Conservation (phyloP, 2,113 vertebrate genomes). For the Thalassoma bifasciatum region DNA sequence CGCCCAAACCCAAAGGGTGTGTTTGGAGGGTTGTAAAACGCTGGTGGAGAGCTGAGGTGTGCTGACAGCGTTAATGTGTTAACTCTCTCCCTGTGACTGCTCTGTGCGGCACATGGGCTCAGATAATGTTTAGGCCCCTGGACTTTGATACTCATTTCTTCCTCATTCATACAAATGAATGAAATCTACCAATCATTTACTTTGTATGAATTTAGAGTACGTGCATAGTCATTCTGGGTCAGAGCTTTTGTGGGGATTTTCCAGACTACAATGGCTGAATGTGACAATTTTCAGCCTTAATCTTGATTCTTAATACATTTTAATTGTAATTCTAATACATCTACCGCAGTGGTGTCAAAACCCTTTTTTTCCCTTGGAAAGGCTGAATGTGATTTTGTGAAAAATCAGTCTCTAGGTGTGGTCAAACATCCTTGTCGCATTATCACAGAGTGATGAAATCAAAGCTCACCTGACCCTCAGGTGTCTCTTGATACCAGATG, state of each 20-base stretch:
- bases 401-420: too few species aligned
- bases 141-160: slow-evolving; percentile 73
- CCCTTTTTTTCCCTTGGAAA: too few species aligned
- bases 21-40: slow-evolving; percentile 78
- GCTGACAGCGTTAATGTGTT: slow-evolving; percentile 73
- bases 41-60: slow-evolving; percentile 23
- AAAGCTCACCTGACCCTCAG: too few species aligned
- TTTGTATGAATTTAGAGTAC: slow-evolving; percentile 28
- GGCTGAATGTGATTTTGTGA: too few species aligned
- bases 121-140: slow-evolving; percentile 61
- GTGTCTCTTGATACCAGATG: too few species aligned
- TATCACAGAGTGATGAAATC: too few species aligned
- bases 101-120: slow-evolving; percentile 19
- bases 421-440: too few species aligned
- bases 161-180: slow-evolving; percentile 55
- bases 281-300: not conserved
- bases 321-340: not conserved
- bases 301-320: not conserved
- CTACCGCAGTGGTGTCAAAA: too few species aligned
- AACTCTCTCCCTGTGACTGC: slow-evolving; percentile 51
- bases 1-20: slow-evolving; percentile 71
- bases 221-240: not conserved
- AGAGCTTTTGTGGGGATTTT: not conserved
- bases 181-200: slow-evolving; percentile 69
- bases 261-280: not conserved